Conservation (phyloP, 2,113 vertebrate genomes). For the Tetraodon nigroviridis region DNA sequence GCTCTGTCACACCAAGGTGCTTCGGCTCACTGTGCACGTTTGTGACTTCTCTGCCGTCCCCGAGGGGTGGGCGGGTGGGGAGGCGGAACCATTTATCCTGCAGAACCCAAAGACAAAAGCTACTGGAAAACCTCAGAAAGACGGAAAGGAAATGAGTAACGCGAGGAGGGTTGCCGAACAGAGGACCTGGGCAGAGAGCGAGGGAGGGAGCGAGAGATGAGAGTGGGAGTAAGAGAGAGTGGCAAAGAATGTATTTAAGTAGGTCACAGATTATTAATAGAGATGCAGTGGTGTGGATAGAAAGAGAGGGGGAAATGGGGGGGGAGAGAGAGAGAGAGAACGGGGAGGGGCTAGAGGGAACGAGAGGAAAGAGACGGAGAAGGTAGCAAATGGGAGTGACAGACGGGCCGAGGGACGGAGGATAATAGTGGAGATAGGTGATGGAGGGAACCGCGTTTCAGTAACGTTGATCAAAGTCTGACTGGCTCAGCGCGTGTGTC, state of each 20-base stretch:
- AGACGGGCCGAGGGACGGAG: slow-evolving; percentile 63
- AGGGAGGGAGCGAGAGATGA: slow-evolving; percentile 31
- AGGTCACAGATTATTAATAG: slow-evolving; percentile 84
- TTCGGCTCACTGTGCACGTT: slow-evolving; percentile 43
- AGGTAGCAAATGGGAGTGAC: slow-evolving; percentile 55
- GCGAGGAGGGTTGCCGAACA: slow-evolving; percentile 51
- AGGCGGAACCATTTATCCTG: slow-evolving; percentile 51
- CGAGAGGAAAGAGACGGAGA: slow-evolving; percentile 48
- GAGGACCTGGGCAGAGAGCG: slow-evolving; percentile 50
- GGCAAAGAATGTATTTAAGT: slow-evolving; percentile 77
- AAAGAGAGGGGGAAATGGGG: slow-evolving; percentile 52
- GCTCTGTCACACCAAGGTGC: slow-evolving; percentile 15
- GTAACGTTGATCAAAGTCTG: slow-evolving; percentile 47
- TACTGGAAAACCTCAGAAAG: slow-evolving; percentile 34
- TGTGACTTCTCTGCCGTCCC: slow-evolving; percentile 51
- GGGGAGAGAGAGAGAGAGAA: slow-evolving; percentile 38
- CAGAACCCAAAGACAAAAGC: slow-evolving; percentile 66
- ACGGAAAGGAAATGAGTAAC: slow-evolving; percentile 56
- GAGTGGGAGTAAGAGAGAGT: slow-evolving; percentile 58
- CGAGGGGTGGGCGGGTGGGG: slow-evolving; percentile 11
- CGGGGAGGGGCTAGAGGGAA: slow-evolving; percentile 28
- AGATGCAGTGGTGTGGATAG: slow-evolving; percentile 76
- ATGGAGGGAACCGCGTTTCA: slow-evolving; percentile 41
- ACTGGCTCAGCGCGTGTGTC: slow-evolving; percentile 41
- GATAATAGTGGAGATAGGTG: slow-evolving; percentile 55